These are phyloP conservation scores for Spongilla lacustris DNA, from an alignment of 37 sponge, comb jelly and placozoan genomes.

Conservation along the genomic window DNA sequence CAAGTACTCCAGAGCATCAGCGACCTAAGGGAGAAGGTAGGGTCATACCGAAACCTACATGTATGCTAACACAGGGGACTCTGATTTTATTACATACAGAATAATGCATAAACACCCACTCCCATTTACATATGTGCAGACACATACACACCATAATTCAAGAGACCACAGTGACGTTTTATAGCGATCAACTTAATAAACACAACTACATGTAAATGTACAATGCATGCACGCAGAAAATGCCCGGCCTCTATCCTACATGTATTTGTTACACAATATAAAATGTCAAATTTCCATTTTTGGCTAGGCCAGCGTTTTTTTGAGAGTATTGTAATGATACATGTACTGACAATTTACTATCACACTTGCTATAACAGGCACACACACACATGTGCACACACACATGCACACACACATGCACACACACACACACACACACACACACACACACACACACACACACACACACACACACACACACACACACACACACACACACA, in stretches of 20 bases:
- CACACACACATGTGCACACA: not conserved
- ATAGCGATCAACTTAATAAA: too few relatives aligned
- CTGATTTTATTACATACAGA: not conserved
- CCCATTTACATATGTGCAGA: too few relatives aligned
- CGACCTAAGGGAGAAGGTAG: slow-evolving; percentile 44
- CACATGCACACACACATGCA: not conserved
- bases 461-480: slow-evolving; percentile 57
- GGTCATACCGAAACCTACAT: not conserved
- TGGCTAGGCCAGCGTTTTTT: too few relatives aligned
- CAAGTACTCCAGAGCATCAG: slow-evolving; percentile 53
- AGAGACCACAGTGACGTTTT: too few relatives aligned
- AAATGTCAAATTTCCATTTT: too few relatives aligned
- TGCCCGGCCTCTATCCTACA: too few relatives aligned
- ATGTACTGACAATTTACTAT: too few relatives aligned
- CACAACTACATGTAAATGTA: too few relatives aligned
- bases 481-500: slow-evolving; percentile 49
- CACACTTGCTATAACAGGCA: too few relatives aligned
- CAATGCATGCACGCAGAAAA: too few relatives aligned
- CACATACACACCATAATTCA: not conserved
- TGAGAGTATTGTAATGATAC: too few relatives aligned
- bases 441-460: slow-evolving; percentile 27
- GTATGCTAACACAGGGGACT: slow-evolving; percentile 59
- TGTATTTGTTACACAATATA: too few relatives aligned
- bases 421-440: slow-evolving; percentile 45
- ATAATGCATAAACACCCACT: not conserved